phyloP scores from a whole-genome alignment of 2,888 invertebrate genomes.

The Drosophila testacea region DNA sequence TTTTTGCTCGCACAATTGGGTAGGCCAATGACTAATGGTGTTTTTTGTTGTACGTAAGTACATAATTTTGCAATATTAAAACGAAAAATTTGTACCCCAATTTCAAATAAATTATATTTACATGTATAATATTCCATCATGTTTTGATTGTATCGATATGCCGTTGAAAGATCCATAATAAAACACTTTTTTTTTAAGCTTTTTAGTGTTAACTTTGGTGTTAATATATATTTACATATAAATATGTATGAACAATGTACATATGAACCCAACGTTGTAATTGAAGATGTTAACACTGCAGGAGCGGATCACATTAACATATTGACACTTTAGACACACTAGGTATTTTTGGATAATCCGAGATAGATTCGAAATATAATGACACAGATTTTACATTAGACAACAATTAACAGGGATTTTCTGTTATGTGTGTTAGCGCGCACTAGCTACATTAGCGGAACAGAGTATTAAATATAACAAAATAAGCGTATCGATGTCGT shows the following conservation, averaged over 20 bases:
- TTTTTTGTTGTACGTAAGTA: no score
- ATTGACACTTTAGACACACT: neutral
- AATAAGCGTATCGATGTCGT: neutral
- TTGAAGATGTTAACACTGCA: neutral
- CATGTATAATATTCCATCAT: slow-evolving; percentile 99
- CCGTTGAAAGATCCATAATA: slow-evolving; percentile 94
- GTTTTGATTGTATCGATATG: slow-evolving; percentile 98
- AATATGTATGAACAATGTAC: neutral
- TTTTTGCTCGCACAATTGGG: no score
- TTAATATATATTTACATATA: neutral
- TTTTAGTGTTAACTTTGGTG: neutral
- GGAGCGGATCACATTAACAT: neutral
- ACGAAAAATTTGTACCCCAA: no score
- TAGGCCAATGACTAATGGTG: no score
- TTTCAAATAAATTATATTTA: slow-evolving; percentile 83
- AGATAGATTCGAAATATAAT: neutral
- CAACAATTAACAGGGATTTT: no score
- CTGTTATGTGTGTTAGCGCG: neutral
- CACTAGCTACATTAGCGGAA: neutral
- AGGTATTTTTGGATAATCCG: neutral
- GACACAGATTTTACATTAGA: slow-evolving; percentile 1
- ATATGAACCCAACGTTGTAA: neutral
- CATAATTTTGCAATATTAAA: no score
- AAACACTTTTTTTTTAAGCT: neutral
- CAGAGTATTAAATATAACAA: neutral